Evolutionary conservation across 2,797 vertebrate genomes (phyloP), one percentile per base, ranked within the genome.

Genomic region (Myotis planiceps): DNA sequence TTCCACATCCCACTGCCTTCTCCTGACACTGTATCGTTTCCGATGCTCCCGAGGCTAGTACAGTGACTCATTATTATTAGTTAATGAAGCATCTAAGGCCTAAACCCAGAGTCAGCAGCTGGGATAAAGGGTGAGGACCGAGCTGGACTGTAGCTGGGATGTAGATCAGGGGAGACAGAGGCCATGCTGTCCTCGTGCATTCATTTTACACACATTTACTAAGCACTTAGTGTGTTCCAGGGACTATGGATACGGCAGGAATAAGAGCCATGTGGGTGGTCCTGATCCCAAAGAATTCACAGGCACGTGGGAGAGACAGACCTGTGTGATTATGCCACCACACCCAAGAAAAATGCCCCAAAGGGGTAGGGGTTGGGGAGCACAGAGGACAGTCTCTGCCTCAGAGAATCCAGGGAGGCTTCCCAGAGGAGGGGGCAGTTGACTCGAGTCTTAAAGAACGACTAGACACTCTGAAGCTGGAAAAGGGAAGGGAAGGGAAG

Each of bases 51-150:
- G 79, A 97, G 98, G 97, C 97, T 94, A 96, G 98, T 89, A 97
- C 97, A 97, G 96, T 97, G 98, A 98, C 96, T 98, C 98, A 98
- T 98, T 98, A 98, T 98, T 98, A 98, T 98, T 97, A 97, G 96
- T 98, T 98, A 98, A 98, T 98, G 98, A 98, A 98, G 97, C 98
- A 97, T 98, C 97, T 97, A 97, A 97, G 96, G 94, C 97, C 97
- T 98, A 98, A 98, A 96, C 96, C 90, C 97, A 92, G 96, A 96
- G 97, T 97, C 96, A 92, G 97, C 65, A n/a, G 79, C 94, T 72
- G 0, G 75, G 88, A 98, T 94, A 95, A 96, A 97, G 95, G 96
- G 96, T 84, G 95, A 82, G 65, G 96, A 82, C 42, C 92, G 94
- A 88, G 92, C 96, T 49, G 42, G 79, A 96, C 96, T 75, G 10